These are phyloP conservation scores for Pollenia angustigena DNA, from an alignment of 2,888 invertebrate genomes.

Conservation along the genomic window DNA sequence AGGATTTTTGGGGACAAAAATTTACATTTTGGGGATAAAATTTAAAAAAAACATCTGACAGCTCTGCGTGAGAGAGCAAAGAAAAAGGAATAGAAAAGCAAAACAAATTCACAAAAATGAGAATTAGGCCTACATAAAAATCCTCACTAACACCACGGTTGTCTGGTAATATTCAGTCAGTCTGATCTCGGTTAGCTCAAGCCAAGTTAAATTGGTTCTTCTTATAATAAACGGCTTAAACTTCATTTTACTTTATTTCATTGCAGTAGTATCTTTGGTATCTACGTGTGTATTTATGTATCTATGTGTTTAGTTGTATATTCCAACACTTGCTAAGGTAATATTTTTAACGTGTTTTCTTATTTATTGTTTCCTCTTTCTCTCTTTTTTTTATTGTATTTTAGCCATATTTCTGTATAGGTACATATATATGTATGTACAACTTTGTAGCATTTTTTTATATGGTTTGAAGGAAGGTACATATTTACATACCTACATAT, in stretches of 20 bases:
- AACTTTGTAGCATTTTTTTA: slow-evolving; percentile 1
- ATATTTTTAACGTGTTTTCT: slow-evolving; percentile 26
- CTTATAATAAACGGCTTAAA: slow-evolving; percentile 17
- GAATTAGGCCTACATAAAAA: no score
- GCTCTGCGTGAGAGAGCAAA: no score
- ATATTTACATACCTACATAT: no score
- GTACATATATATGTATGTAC: no score
- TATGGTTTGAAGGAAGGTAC: neutral
- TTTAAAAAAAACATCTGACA: no score
- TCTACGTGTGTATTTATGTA: neutral
- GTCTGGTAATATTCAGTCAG: no score
- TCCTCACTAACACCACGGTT: no score
- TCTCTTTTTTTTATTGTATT: neutral
- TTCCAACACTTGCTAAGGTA: slow-evolving; percentile 22
- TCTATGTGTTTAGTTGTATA: neutral
- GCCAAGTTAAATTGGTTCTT: slow-evolving; percentile 28
- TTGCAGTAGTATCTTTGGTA: neutral
- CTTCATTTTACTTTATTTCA: slow-evolving; percentile 21
- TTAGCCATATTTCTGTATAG: slow-evolving; percentile 3
- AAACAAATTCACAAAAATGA: no score
- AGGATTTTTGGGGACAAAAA: no score
- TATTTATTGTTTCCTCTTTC: neutral
- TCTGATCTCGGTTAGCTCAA: neutral
- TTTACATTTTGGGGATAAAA: no score
- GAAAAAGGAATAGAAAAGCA: no score